Percentiles rank a stretch among this genome's conserved stretches.
phyloP scores from a whole-genome alignment of 2,797 vertebrate genomes.

The Sphenopsis melanotis region DNA sequence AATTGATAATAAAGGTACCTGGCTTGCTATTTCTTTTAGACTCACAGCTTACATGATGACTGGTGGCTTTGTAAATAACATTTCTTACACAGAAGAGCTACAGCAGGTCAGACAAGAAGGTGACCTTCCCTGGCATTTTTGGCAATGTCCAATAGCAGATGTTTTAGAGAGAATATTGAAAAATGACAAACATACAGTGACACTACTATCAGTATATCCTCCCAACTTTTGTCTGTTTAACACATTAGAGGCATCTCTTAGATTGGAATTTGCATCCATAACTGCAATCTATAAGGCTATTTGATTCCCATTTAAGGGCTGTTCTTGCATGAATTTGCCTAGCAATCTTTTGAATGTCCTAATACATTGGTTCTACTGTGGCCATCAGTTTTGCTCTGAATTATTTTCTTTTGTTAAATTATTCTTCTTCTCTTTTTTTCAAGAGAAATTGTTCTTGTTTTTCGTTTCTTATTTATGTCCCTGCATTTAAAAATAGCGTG shows the following conservation, averaged over 20 bases:
- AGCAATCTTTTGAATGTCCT: background rate
- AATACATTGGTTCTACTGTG: background rate
- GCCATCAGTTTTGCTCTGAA: background rate
- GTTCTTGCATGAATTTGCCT: background rate
- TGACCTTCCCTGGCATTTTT: background rate
- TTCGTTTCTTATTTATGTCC: background rate
- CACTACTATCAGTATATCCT: background rate
- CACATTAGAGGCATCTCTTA: background rate
- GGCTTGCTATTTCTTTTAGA: background rate
- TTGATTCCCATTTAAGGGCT: background rate
- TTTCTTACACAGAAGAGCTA: background rate
- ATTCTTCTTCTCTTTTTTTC: background rate
- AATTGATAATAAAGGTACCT: background rate
- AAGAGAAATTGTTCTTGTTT: background rate
- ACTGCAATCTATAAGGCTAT: background rate
- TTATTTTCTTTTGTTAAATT: slow-evolving; percentile 3
- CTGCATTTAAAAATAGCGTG: background rate
- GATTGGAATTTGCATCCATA: background rate
- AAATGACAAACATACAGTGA: background rate
- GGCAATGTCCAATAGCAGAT: background rate
- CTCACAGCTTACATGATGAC: background rate
- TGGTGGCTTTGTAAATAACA: background rate
- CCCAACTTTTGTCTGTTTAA: background rate
- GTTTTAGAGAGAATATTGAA: background rate
- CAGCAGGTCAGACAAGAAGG: background rate